phyloP scores from a whole-genome alignment of 2,888 invertebrate genomes.

The Altica lythri region DNA sequence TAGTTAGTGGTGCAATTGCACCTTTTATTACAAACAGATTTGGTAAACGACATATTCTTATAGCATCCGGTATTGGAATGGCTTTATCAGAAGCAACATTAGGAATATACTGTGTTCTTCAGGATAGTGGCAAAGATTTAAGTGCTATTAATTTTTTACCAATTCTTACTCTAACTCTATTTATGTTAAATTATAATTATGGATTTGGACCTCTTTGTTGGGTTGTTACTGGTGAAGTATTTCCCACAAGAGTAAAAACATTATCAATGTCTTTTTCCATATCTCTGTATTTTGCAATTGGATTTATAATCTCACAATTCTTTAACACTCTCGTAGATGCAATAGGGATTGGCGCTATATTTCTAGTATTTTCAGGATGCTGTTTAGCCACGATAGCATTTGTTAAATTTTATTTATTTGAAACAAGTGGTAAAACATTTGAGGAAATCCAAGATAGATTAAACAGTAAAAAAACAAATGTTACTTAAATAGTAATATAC shows the following conservation, averaged over 20 bases:
- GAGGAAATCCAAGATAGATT: conserved; percentile 5
- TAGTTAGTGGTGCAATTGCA: conserved; percentile 73
- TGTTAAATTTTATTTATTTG: conserved; percentile 1
- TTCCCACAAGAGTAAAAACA: conserved; percentile 69
- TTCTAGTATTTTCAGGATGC: conserved; percentile 40
- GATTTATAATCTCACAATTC: conserved; percentile 40
- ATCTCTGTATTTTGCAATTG: conserved; percentile 45
- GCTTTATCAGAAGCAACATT: conserved; percentile 56
- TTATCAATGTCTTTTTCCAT: conserved; percentile 56
- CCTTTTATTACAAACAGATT: conserved; percentile 77
- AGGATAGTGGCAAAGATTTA: conserved; percentile 49
- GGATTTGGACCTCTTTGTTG: conserved; percentile 78
- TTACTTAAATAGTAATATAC: too few relatives aligned
- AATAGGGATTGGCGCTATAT: conserved; percentile 38
- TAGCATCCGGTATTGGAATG: conserved; percentile 73
- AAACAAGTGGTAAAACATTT: not conserved
- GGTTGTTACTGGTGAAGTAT: conserved; percentile 81
- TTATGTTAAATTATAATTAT: conserved; percentile 69
- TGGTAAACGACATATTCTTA: conserved; percentile 73
- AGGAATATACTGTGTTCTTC: conserved; percentile 64
- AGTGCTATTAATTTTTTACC: conserved; percentile 14
- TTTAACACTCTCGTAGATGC: conserved; percentile 38
- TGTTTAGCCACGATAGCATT: conserved; percentile 21
- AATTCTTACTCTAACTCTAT: conserved; percentile 4
- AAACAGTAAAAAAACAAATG: not conserved